Percentiles rank a stretch among this genome's conserved stretches.
phyloP scores from a whole-genome alignment of 2,113 vertebrate species.

The Pseudolaguvia tuberculata region DNA sequence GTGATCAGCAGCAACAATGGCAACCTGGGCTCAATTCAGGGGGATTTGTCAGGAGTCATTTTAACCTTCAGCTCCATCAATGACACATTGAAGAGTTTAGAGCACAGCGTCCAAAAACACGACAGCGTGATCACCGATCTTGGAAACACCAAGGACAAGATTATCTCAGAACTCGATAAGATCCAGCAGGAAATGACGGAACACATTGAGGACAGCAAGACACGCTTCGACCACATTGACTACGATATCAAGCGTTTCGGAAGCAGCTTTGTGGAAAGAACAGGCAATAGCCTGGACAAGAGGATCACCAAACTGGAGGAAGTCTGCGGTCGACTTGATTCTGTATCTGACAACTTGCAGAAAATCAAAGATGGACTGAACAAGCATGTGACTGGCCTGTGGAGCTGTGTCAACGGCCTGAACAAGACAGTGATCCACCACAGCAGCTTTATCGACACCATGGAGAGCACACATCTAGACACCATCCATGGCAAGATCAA shows the following conservation, averaged over 20 bases:
- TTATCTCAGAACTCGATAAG: constrained; percentile 86
- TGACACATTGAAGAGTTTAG: constrained; percentile 78
- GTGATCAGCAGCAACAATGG: constrained; percentile 72
- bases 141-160: constrained; percentile 79
- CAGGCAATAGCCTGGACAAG: constrained; percentile 73
- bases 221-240: constrained; percentile 68
- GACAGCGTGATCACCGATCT: constrained; percentile 78
- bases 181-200: constrained; percentile 79
- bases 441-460: constrained; percentile 69
- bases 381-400: constrained; percentile 79
- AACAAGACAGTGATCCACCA: constrained; percentile 74
- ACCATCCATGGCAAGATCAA: constrained; percentile 68
- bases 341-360: constrained; percentile 72
- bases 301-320: constrained; percentile 84
- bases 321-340: constrained; percentile 77
- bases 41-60: constrained; percentile 76
- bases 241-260: constrained; percentile 64
- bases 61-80: constrained; percentile 82
- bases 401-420: constrained; percentile 76
- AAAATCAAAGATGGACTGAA: constrained; percentile 84
- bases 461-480: constrained; percentile 70
- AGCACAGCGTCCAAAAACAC: constrained; percentile 79
- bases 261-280: constrained; percentile 56
- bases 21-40: constrained; percentile 78
- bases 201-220: constrained; percentile 73